Conservation (phyloP, 2,888 invertebrate genomes). For the Abrostola tripartita region DNA sequence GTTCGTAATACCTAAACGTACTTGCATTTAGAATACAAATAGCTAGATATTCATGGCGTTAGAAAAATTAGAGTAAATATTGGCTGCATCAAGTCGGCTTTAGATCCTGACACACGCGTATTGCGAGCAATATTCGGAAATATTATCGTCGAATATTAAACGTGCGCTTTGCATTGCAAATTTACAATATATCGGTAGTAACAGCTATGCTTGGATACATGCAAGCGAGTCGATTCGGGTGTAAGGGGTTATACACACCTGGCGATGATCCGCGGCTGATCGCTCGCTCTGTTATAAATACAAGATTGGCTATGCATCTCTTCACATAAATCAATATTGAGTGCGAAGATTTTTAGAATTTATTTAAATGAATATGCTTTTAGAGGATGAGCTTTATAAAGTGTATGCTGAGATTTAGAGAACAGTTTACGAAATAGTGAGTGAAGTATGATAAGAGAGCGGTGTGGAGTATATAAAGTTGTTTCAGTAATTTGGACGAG, state of each 20-base stretch:
- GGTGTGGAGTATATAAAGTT: no score
- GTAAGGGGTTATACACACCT: slow-evolving; percentile 1
- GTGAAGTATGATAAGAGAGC: no score
- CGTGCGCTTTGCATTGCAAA: slow-evolving; percentile 28
- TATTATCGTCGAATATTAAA: slow-evolving; percentile 16
- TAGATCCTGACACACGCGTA: slow-evolving; percentile 3
- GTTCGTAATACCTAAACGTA: not conserved
- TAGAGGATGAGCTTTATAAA: no score
- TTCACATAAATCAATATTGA: not conserved
- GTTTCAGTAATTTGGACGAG: no score
- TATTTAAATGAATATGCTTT: no score
- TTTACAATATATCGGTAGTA: not conserved
- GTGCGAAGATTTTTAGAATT: no score
- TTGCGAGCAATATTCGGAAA: slow-evolving; percentile 10
- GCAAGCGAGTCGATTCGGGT: not conserved
- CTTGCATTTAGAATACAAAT: not conserved
- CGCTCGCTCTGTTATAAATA: not conserved
- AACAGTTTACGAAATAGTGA: no score
- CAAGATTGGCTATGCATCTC: slow-evolving; percentile 1
- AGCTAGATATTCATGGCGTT: not conserved
- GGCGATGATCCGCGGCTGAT: not conserved
- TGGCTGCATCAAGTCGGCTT: not conserved
- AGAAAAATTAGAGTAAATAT: not conserved
- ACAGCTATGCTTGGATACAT: not conserved
- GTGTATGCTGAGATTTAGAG: no score